phyloP scores from a whole-genome alignment of 2,113 vertebrate species.

The Fulica atra region DNA sequence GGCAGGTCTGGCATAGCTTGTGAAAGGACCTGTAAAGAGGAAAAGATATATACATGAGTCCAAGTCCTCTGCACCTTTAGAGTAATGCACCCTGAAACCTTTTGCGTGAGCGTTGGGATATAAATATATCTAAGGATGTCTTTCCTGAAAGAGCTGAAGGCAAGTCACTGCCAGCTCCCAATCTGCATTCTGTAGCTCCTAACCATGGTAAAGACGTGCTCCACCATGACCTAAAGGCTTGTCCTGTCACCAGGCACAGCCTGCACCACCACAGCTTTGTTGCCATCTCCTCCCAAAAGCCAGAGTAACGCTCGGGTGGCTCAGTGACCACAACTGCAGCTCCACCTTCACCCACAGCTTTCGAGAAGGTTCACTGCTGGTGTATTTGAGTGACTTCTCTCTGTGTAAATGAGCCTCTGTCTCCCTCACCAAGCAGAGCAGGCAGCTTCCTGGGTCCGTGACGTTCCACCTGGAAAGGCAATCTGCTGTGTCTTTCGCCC shows the following conservation, averaged over 20 bases:
- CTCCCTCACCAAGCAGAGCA: not conserved
- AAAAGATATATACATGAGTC: not conserved
- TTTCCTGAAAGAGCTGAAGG: not conserved
- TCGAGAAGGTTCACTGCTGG: rapidly evolving
- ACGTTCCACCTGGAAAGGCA: not conserved
- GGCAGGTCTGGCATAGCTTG: not conserved
- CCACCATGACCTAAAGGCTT: not conserved
- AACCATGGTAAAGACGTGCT: not conserved
- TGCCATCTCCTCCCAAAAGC: not conserved
- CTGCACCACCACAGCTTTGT: not conserved
- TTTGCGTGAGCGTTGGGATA: not conserved
- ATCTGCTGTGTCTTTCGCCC: not conserved
- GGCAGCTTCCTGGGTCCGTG: not conserved
- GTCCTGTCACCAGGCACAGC: not conserved
- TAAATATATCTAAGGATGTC: not conserved
- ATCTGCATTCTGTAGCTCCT: rapidly evolving
- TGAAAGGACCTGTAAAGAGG: not conserved
- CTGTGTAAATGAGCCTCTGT: not conserved
- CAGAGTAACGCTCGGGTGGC: not conserved
- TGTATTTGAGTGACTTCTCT: not conserved
- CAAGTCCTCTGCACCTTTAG: no score
- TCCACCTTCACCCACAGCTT: not conserved
- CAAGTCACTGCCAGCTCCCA: not conserved
- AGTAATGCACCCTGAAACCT: not conserved
- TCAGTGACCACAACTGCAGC: not conserved